Conservation (phyloP, 2,888 invertebrate genomes). For the Tridacna crocea region DNA sequence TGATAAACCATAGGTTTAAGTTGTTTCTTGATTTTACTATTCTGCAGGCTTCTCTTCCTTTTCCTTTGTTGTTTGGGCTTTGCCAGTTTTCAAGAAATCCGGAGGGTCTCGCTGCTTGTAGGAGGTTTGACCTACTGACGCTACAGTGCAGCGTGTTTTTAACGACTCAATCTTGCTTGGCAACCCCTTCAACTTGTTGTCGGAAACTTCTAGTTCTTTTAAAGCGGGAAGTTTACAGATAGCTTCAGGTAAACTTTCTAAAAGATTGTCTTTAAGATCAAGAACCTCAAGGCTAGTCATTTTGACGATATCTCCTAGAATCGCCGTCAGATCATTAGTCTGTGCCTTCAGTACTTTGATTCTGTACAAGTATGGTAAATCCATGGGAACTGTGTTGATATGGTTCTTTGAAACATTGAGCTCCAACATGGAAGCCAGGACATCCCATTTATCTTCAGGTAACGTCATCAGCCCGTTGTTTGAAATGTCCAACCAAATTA, state of each 20-base stretch:
- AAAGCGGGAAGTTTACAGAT: conserved; percentile 79
- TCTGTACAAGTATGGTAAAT: conserved; percentile 80
- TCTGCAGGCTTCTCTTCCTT: conserved; percentile 23
- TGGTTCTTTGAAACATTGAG: conserved; percentile 93
- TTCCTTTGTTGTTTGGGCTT: conserved; percentile 71
- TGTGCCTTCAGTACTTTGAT: conserved; percentile 74
- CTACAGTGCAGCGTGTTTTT: conserved; percentile 64
- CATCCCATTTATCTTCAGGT: conserved; percentile 87
- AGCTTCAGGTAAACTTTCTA: conserved; percentile 84
- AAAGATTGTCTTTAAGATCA: conserved; percentile 93
- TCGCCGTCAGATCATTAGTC: conserved; percentile 76
- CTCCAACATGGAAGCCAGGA: conserved; percentile 90
- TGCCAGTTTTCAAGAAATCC: conserved; percentile 71
- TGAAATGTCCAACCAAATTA: conserved; percentile 77
- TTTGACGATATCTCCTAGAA: conserved; percentile 80
- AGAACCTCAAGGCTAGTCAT: conserved; percentile 88
- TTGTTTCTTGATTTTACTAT: neutral
- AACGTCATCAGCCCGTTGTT: conserved; percentile 78
- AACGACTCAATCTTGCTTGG: conserved; percentile 77
- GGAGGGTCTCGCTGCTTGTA: conserved; percentile 79
- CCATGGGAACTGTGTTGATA: conserved; percentile 88
- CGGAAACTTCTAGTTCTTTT: conserved; percentile 76
- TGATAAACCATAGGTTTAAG: no score
- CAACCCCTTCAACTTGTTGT: conserved; percentile 79
- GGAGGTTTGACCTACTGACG: conserved; percentile 72